A percentile compares a stretch with the other conserved stretches of the same genome.
Conservation (phyloP, 2,113 vertebrate species). For the Bujurquina vittata region DNA sequence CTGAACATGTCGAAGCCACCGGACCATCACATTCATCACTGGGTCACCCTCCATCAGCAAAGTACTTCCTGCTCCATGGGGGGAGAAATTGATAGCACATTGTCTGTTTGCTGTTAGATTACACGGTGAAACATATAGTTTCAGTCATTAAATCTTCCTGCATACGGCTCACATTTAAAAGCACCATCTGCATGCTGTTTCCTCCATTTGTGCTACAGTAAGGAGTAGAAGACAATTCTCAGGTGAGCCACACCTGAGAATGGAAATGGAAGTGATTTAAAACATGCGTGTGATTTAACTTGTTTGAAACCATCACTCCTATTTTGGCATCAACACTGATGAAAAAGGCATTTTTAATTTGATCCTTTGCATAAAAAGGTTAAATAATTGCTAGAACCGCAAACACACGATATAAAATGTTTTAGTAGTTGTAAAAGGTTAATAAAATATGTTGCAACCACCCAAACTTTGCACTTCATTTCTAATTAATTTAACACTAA, state of each 20-base stretch:
- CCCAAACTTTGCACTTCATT: not conserved
- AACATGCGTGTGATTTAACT: not conserved
- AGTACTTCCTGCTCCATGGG: constrained; percentile 58
- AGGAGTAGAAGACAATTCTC: not conserved
- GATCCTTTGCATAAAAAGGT: not conserved
- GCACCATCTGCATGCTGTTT: not conserved
- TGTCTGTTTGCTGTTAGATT: constrained; percentile 42
- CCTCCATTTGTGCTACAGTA: rapidly evolving
- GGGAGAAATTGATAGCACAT: constrained; percentile 71
- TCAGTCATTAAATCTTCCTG: not conserved
- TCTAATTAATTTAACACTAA: not conserved
- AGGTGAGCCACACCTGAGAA: not conserved
- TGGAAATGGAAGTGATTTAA: not conserved
- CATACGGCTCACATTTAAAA: not conserved
- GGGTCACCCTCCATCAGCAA: constrained; percentile 51
- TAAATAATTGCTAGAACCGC: not conserved
- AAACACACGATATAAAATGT: not conserved
- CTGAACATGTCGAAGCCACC: constrained; percentile 65
- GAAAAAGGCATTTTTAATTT: not conserved
- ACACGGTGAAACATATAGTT: not conserved
- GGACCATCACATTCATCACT: constrained; percentile 80
- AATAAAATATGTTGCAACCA: rapidly evolving
- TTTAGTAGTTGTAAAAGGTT: not conserved
- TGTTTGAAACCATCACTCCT: not conserved
- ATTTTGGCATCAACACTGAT: not conserved